Conservation (phyloP, 2,797 vertebrate species). For the Serranus cabrilla region DNA sequence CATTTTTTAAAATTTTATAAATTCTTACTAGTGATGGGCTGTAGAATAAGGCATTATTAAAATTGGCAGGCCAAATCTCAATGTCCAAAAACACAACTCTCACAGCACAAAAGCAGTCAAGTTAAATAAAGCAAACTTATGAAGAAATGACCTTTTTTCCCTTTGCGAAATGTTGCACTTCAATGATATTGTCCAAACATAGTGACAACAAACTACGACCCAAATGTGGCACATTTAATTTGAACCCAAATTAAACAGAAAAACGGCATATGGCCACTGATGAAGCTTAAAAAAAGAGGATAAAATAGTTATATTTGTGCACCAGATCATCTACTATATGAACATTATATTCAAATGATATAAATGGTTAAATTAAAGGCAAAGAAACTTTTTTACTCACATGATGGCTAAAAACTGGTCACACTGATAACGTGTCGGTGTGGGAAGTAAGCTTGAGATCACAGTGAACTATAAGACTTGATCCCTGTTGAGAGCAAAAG, state of each 20-base stretch:
- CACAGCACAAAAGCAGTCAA: conserved; percentile 68
- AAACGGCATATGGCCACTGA: conserved; percentile 33
- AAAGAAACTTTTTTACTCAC: conserved; percentile 20
- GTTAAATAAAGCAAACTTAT: conserved; percentile 58
- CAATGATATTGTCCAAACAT: conserved; percentile 32
- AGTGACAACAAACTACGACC: conserved; percentile 13
- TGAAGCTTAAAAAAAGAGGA: conserved; percentile 54
- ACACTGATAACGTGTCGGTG: conserved; percentile 10
- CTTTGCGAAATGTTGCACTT: conserved; percentile 40
- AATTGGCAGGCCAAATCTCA: conserved; percentile 37
- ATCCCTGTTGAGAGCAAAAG: conserved; percentile 23
- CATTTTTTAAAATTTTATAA: no score
- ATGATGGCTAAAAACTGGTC: conserved; percentile 1
- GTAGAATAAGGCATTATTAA: conserved; percentile 68
- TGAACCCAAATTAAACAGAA: conserved; percentile 36
- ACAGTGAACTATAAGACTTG: conserved; percentile 21
- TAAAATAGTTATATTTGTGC: conserved; percentile 28
- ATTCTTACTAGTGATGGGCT: conserved; percentile 33
- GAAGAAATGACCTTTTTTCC: not conserved
- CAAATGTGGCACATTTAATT: conserved; percentile 61
- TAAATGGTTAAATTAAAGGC: conserved; percentile 29
- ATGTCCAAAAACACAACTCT: conserved; percentile 48
- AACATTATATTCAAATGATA: conserved; percentile 59
- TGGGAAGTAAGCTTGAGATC: conserved; percentile 22
- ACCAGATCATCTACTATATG: conserved; percentile 21